Percentiles rank a stretch among this genome's conserved stretches.
Conservation (phyloP, 2,888 invertebrate species). For the Malthinus seriepunctatus region DNA sequence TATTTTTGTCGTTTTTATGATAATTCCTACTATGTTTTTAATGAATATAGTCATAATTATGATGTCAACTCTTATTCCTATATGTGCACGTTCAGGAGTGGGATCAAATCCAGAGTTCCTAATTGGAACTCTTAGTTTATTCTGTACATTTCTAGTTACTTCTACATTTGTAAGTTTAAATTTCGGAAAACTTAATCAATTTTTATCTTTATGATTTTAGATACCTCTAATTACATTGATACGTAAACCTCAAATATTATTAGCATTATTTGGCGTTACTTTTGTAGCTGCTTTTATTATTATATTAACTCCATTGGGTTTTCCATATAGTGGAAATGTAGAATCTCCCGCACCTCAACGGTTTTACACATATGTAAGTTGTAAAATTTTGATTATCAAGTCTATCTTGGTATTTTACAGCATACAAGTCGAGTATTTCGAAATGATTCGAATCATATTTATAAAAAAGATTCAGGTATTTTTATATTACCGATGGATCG, state of each 20-base stretch:
- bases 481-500: conserved; percentile 48
- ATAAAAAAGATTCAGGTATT: conserved; percentile 45
- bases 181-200: neutral
- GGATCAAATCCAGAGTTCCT: conserved; percentile 55
- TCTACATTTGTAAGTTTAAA: conserved; percentile 49
- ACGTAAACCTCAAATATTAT: conserved; percentile 37
- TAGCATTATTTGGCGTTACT: conserved; percentile 34
- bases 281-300: conserved; percentile 53
- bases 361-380: conserved; percentile 51
- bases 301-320: conserved; percentile 66
- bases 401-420: conserved; percentile 32
- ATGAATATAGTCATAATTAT: conserved; percentile 24
- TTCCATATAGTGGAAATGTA: conserved; percentile 68
- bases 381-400: neutral
- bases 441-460: conserved; percentile 37
- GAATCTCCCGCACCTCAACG: conserved; percentile 69
- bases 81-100: conserved; percentile 54
- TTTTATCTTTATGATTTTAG: conserved; percentile 32
- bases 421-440: conserved; percentile 44
- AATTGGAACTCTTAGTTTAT: conserved; percentile 50
- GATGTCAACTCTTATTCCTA: conserved; percentile 42
- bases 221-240: conserved; percentile 41
- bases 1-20: conserved; percentile 22
- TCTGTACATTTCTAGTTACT: conserved; percentile 50
- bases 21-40: conserved; percentile 29